Base-by-base conservation (phyloP, 1,140 invertebrate species). In the Listronotus oregonensis region DNA sequence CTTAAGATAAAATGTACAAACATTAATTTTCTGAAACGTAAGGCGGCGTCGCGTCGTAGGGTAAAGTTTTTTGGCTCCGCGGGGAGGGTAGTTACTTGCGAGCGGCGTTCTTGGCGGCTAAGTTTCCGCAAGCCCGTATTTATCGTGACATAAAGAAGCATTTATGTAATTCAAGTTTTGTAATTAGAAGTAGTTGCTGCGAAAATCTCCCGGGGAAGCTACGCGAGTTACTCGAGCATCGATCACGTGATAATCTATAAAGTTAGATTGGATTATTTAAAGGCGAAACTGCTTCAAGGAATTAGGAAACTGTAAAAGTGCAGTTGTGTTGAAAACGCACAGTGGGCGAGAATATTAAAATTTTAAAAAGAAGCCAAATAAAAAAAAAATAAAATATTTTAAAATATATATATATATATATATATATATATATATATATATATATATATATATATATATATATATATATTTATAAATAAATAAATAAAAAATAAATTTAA, bases 91-190 rank as follows among this genome's bases (percentile, higher is more conserved):
- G 43, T 59, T 59, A 49, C 56, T 49, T 37, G 27, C 43, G 43
- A 37, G 17, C 34, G 31, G 12, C 8, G 43, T 46, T 14, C 43
- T 8, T 12, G 43, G 11, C 43, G 43, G 2, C 17, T 46, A 8
- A 18, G 43, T 52, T 51, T 51, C 59, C 59, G 49, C 49, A 31
- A 18, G 27, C 11, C 50, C 44, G 27, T 64, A 64, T 64, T 64
- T 64, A 64, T 64, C 50, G 62, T 51, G 62, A 64, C 62, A 57
- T 64, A 64, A 64, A 64, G 62, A 64, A 64, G 62, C 62, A 57
- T 58, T 64, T 57, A 64, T 57, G 62, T 57, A 57, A 64, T 64
- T 57, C 52, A 54, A 64, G 62, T 64, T 64, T 56, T 40, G 62
- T 64, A 64, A 64, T 64, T 64, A 64, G 55, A 64, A 58, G 39